phyloP scores from a whole-genome alignment of 2,888 invertebrate species.

The Macropis europaea region DNA sequence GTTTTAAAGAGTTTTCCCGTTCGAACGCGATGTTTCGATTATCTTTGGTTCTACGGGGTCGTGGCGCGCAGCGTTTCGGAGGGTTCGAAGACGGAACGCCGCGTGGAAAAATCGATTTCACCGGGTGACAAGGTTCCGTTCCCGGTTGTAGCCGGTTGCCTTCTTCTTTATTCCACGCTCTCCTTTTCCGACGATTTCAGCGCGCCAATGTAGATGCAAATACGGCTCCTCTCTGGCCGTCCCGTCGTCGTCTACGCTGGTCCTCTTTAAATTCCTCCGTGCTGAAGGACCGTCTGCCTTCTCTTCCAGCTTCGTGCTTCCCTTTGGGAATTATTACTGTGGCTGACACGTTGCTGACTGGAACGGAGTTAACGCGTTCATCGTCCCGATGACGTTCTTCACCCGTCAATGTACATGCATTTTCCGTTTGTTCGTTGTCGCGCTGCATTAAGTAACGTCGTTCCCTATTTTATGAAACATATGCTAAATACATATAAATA shows the following conservation, averaged over 20 bases:
- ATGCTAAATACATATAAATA: too few relatives aligned
- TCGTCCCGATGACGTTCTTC: constrained; percentile 13
- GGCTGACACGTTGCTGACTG: constrained; percentile 29
- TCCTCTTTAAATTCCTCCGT: constrained; percentile 58
- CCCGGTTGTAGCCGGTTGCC: constrained; percentile 30
- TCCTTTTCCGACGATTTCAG: constrained; percentile 55
- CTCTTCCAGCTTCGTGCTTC: constrained; percentile 55
- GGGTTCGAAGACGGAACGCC: neutral
- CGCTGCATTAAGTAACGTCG: too few relatives aligned
- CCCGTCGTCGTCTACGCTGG: constrained; percentile 27
- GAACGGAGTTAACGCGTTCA: constrained; percentile 30
- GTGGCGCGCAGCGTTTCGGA: too few relatives aligned
- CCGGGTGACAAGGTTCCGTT: constrained; percentile 45
- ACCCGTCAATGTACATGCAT: neutral
- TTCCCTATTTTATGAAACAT: too few relatives aligned
- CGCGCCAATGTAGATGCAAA: constrained; percentile 64
- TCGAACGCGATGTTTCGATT: too few relatives aligned
- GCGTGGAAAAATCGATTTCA: constrained; percentile 40
- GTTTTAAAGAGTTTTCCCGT: too few relatives aligned
- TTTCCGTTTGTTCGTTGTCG: neutral
- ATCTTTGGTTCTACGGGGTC: too few relatives aligned
- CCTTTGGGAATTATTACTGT: constrained; percentile 57
- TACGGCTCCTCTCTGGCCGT: constrained; percentile 44
- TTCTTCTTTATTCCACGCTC: constrained; percentile 47
- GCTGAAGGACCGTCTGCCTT: constrained; percentile 60